Percentiles rank a stretch among this genome's conserved stretches.
Evolutionary conservation across 2,797 vertebrate species (phyloP).

Genomic region (Pangasius larnaudii): DNA sequence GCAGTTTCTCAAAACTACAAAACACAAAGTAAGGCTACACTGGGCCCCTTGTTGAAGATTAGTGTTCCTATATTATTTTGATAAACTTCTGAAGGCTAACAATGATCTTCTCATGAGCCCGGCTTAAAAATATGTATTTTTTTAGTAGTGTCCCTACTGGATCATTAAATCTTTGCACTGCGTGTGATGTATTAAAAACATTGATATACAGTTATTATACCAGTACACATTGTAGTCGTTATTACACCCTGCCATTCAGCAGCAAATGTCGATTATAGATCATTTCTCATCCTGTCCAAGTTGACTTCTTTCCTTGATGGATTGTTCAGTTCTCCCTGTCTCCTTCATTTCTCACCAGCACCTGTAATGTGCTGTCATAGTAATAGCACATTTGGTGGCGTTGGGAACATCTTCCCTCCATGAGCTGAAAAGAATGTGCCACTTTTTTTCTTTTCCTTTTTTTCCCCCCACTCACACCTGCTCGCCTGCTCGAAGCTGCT

Average conservation of each 20-base stretch:
- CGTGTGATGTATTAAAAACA: neutral
- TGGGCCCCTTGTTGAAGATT: neutral
- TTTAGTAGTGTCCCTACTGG: neutral
- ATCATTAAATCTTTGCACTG: neutral
- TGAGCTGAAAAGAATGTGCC: conserved; percentile 42
- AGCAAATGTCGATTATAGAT: conserved; percentile 16
- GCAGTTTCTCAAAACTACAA: neutral
- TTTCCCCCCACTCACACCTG: conserved; percentile 46
- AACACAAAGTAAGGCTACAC: neutral
- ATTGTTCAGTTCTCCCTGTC: conserved; percentile 24
- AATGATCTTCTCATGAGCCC: neutral
- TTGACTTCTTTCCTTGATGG: conserved; percentile 28
- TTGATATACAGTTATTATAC: neutral
- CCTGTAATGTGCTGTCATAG: conserved; percentile 46
- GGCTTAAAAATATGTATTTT: neutral
- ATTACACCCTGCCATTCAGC: conserved; percentile 25
- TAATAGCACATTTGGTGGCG: conserved; percentile 40
- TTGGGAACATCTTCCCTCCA: conserved; percentile 38
- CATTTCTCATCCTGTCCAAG: conserved; percentile 22
- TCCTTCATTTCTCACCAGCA: conserved; percentile 39
- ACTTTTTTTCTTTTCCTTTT: conserved; percentile 15
- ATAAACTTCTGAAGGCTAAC: neutral
- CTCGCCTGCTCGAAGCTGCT: conserved; percentile 44
- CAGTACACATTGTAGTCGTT: neutral
- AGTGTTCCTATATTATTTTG: neutral